Evolutionary conservation across 1,140 invertebrate species (phyloP), one percentile per base, ranked within the genome.

Genomic region (Drosophila subobscura): DNA sequence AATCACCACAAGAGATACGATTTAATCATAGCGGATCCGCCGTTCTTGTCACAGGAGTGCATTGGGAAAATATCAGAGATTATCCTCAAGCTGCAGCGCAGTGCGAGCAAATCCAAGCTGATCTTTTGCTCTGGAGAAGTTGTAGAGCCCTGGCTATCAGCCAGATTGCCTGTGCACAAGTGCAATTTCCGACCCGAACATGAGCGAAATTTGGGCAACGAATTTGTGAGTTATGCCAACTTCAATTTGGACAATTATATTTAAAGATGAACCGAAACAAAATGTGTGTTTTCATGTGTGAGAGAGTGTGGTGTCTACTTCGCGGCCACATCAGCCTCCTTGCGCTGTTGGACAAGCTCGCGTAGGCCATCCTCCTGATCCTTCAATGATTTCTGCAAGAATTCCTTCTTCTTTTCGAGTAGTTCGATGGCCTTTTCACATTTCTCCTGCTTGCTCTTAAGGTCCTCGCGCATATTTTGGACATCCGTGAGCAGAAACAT

Each of bases 1-100:
- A 93, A 95, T 0, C 92, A 94, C 27, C 70, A 92, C 12, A 92
- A 93, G 46, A 90, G 91, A 22, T 99, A 96, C 92, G 96, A 98
- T 91, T 78, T 99, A 14, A 95, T 99, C 2, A 93, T 99, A 55
- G 97, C 96, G 0, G 98, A 99, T 93, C 98, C 98, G 8, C 98
- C 98, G 8, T 99, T 98, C 92, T 92, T 99, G 5, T 96, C 97
- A 0, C 95, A 97, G 75, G 98, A 99, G 92, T 99, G 98, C 92
- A 93, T 99, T 14, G 94, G 94, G 2, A 98, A 98, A 93, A 96
- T 95, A 23, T 94, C 96, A 0, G 90, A 94, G 42, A 97, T 98
- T 0, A 94, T 98, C 4, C 95, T 95, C 72, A 94, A 94, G 75
- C 86, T 99, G 45, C 91, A 94, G 0, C 97, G 96, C 89, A 29